Percentiles rank a stretch among this genome's conserved stretches.
phyloP scores from a whole-genome alignment of 2,797 vertebrate genomes.

The Acipenser ruthenus region DNA sequence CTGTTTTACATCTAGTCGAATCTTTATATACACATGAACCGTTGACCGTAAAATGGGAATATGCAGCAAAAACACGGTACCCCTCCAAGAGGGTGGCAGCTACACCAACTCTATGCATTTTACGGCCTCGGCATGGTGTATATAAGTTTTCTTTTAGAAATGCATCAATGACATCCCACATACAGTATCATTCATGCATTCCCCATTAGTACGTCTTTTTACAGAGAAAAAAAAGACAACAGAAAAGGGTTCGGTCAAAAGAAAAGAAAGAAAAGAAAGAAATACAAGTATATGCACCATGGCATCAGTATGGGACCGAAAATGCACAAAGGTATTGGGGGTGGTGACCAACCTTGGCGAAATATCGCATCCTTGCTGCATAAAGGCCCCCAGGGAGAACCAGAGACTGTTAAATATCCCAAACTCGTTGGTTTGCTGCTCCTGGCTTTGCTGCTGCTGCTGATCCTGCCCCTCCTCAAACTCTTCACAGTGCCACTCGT shows the following conservation, averaged over 20 bases:
- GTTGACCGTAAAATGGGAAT: conserved; percentile 61
- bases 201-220: conserved; percentile 1
- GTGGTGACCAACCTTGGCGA: conserved; percentile 80
- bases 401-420: conserved; percentile 98
- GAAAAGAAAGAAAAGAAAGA: conserved; percentile 17
- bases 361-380: conserved; percentile 99
- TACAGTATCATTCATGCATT: conserved; percentile 34
- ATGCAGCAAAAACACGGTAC: conserved; percentile 89
- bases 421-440: conserved; percentile 92
- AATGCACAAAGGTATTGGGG: conserved; percentile 7
- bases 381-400: conserved; percentile 97
- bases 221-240: neutral
- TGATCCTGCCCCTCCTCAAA: conserved; percentile 80
- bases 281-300: conserved; percentile 42
- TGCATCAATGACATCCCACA: conserved; percentile 21
- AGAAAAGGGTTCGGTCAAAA: neutral
- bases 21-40: conserved; percentile 10
- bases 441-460: conserved; percentile 57
- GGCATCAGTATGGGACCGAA: conserved; percentile 29
- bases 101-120: conserved; percentile 67
- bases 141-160: conserved; percentile 56
- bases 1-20: neutral
- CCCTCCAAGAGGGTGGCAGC: conserved; percentile 80
- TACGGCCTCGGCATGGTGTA: conserved; percentile 59
- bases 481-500: conserved; percentile 95